Evolutionary conservation across 2,797 vertebrate species (phyloP), one percentile per base, ranked within the genome.

Genomic region (Macrochelys suwanniensis): DNA sequence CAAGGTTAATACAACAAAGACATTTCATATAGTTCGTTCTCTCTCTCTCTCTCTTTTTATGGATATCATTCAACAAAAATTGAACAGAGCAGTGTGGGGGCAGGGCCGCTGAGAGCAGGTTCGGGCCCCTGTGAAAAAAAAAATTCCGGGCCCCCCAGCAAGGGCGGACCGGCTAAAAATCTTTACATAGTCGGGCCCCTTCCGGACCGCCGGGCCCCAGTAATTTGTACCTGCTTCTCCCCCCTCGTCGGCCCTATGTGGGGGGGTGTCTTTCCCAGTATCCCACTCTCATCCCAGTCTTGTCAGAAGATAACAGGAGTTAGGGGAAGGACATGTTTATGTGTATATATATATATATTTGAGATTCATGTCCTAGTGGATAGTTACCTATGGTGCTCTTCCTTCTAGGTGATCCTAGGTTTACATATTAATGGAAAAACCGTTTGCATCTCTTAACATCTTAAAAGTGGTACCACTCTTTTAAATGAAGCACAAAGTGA

Each of bases 371-470:
- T 71, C 8, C 2, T 4, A 37, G 79, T 65, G 85, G 11, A 9
- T 33, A 26, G 37, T 68, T 94, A 28, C 84, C 91, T 45, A 3
- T 50, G 89, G 54, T 65, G 10, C 82, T 76, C 19, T 3, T 0
- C 76, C 81, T 85, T 47, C n/a, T 53, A 86, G 79, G 56, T 88
- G 76, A 88, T 84, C 54, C 68, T 15, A 95, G 88, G 77, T 88
- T 94, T 74, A 50, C 77, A 77, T 88, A 78, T 57, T 78, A 71
- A 82, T 25, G 10, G 54, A 84, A 93, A 89, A 88, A 82, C 86
- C 88, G 91, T 76, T 78, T 68, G 42, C 23, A 84, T 45, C 77
- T 77, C 50, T 88, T 85, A 89, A 89, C 45, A 0, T 51, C 94
- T 4, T 5, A 84, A 54, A 84, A 89, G 88, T 84, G 84, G 84